These are phyloP conservation scores for Alosa sapidissima DNA, from an alignment of 2,797 vertebrate species.

Conservation along the genomic window DNA sequence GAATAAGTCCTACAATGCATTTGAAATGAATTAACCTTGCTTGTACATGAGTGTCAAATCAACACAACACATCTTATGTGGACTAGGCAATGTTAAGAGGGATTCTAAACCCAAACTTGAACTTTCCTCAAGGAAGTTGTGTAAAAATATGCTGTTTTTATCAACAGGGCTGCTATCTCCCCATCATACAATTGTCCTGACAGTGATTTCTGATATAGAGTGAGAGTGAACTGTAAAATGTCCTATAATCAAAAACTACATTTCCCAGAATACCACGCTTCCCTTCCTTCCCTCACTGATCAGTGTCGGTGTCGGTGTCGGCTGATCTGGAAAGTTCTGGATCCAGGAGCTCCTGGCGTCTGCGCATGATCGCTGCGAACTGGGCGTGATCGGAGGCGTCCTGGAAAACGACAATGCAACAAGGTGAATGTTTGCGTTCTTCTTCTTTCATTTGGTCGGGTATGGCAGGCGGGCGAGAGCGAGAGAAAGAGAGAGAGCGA, in stretches of 20 bases:
- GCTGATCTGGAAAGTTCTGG: slow-evolving; percentile 59
- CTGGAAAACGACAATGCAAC: slow-evolving; percentile 61
- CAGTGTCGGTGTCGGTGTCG: slow-evolving; percentile 27
- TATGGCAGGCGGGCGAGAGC: not conserved
- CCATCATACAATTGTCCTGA: not conserved
- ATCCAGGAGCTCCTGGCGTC: slow-evolving; percentile 69
- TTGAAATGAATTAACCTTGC: not conserved
- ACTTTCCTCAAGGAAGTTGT: not conserved
- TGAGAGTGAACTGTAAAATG: slow-evolving; percentile 16
- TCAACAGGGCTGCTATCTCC: not conserved
- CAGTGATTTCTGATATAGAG: not conserved
- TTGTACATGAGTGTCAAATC: not conserved
- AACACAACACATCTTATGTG: not conserved
- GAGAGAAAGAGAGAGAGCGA: not conserved
- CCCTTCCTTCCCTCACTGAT: not conserved
- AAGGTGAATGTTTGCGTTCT: slow-evolving; percentile 23
- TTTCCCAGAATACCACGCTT: not conserved
- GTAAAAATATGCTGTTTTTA: not conserved
- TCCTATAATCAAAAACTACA: not conserved
- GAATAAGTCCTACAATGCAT: not conserved
- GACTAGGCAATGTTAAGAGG: not conserved
- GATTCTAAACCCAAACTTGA: not conserved
- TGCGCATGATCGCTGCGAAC: slow-evolving; percentile 72
- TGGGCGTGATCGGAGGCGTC: slow-evolving; percentile 57
- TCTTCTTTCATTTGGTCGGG: not conserved